Base-by-base conservation (phyloP, 2,113 vertebrate genomes). In the Rhinogobius similis region DNA sequence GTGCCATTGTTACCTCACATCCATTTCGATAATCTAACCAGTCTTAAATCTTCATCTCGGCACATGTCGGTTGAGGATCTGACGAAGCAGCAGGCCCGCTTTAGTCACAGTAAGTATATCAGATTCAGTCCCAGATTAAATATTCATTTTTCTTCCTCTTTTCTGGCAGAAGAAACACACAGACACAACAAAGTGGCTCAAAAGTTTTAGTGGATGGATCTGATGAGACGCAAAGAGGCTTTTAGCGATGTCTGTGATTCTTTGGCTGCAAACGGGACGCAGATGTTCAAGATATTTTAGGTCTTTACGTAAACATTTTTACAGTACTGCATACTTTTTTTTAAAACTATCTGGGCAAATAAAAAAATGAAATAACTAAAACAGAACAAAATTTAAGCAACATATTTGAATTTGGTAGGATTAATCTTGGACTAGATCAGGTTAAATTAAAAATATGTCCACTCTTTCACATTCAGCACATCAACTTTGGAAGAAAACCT, bases 81-180 rank as follows among this genome's bases (percentile, higher is more conserved):
- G 81, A 64, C 69, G 65, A 64, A 76, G 65, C 67, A n/a, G 43
- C 63, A 62, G 14, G 43, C 63, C 10, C 10, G 8, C 65, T 36
- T 59, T 36, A n/a, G 38, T 36, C n/a, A 50, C 55, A 58, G 24
- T 18, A 58, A 58, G 55, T 29, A 66, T 63, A 74, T 84, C 73
- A 59, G 72, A 67, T 79, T 89, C 29, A 36, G 41, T n/a, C 1
- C 3, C 62, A 70, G 56, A 89, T 91, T 84, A 87, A 89, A 87
- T 76, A 88, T 89, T 79, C 0, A 90, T 82, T 43, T 59, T 11
- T 48, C 48, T 61, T 48, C 48, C 56, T 50, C 10, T 84, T 68
- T 88, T 84, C 83, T 76, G 66, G 79, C 67, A 10, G 41, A 69
- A 52, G 32, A 36, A 36, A 36, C 32, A 65, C 29, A 23, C 36